Evolutionary conservation across 2,888 invertebrate species (phyloP).

Genomic region (Drosophila infuscata): DNA sequence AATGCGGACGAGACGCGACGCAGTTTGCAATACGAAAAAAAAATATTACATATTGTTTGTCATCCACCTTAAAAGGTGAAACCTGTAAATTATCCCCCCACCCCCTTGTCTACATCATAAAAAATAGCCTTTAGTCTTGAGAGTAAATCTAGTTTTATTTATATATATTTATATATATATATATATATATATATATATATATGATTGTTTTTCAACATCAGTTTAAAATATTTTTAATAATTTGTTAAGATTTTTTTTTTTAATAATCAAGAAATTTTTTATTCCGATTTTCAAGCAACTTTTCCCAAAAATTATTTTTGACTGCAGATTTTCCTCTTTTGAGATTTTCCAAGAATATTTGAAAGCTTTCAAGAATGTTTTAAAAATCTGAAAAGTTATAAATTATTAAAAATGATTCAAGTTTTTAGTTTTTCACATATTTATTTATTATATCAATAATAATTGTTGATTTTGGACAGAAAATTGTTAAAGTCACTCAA

Average conservation of each 20-base stretch:
- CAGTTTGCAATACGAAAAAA: slow-evolving; percentile 6
- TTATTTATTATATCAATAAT: slow-evolving; percentile 50
- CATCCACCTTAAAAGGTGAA: slow-evolving; percentile 8
- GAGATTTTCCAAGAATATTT: neutral
- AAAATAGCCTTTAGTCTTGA: neutral
- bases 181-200: neutral
- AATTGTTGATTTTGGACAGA: slow-evolving; percentile 33
- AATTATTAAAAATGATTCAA: neutral
- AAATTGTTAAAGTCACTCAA: slow-evolving; percentile 4
- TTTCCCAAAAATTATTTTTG: neutral
- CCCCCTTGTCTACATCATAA: neutral
- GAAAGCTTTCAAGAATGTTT: neutral
- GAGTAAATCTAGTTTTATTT: neutral
- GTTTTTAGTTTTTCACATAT: slow-evolving; percentile 23
- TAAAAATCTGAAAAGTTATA: neutral
- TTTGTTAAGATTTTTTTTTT: no score
- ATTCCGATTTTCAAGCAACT: neutral
- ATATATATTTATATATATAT: neutral
- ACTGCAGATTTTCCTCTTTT: neutral
- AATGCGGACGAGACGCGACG: slow-evolving; percentile 1
- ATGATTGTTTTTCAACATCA: neutral
- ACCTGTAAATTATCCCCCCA: neutral
- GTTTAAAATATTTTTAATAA: neutral
- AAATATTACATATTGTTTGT: slow-evolving; percentile 33
- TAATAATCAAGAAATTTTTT: no score